These are phyloP conservation scores for Cecidostiba fungosa DNA, from an alignment of 2,888 invertebrate species.

Conservation along the genomic window DNA sequence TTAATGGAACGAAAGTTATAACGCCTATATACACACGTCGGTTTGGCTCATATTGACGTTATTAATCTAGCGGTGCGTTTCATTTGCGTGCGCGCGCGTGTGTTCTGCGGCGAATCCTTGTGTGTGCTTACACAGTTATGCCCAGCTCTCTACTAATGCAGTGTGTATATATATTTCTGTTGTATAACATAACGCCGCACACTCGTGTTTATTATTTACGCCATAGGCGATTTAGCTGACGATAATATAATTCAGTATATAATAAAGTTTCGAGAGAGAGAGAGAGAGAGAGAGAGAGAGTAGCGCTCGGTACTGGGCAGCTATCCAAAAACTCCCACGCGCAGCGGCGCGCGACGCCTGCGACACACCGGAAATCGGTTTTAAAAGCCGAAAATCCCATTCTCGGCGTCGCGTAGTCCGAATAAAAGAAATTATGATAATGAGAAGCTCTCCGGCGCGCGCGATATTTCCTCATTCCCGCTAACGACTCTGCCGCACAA, in stretches of 20 bases:
- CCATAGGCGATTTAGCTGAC: neutral
- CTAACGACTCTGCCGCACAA: conserved; percentile 1
- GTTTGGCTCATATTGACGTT: neutral
- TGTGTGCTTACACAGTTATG: too few species aligned
- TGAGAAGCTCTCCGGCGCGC: neutral
- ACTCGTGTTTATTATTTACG: neutral
- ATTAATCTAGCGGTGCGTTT: conserved; percentile 47
- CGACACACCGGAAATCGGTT: neutral
- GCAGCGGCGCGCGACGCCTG: neutral
- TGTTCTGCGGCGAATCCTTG: too few species aligned
- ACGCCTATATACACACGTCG: neutral
- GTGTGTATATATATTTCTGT: neutral
- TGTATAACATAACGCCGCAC: too few species aligned
- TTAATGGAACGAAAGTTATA: conserved; percentile 48
- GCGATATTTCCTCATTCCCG: conserved; percentile 1
- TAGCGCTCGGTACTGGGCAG: neutral
- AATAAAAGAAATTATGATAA: conserved; percentile 22
- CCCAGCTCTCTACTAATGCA: too few species aligned
- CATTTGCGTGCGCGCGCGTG: conserved; percentile 50
- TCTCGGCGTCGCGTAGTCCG: neutral
- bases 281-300: too few species aligned
- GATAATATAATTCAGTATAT: too few species aligned
- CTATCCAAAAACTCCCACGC: neutral
- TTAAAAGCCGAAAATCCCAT: neutral
- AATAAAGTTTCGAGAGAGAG: too few species aligned